Evolutionary conservation across 2,113 vertebrate genomes (phyloP).

Genomic region (Peromyscus leucopus): DNA sequence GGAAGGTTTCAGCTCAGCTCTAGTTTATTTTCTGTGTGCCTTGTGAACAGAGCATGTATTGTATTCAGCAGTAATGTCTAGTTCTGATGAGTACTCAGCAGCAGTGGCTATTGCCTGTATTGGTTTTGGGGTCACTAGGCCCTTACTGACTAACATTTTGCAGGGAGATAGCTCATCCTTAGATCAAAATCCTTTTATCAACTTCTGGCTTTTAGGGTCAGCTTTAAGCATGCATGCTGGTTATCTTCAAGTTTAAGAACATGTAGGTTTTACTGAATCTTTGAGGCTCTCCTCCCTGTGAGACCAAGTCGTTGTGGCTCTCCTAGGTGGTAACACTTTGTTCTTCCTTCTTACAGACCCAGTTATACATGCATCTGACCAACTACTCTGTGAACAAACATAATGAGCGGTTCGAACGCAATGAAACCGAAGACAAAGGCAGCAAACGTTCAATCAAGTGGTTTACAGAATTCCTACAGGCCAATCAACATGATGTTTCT

Average conservation of each 20-base stretch:
- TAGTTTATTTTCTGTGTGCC: neutral
- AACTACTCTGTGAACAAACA: conserved; percentile 99
- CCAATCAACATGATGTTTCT: conserved; percentile 95
- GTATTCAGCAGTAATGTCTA: neutral
- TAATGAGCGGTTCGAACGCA: conserved; percentile 97
- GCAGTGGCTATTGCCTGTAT: neutral
- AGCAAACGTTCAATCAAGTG: conserved; percentile 98
- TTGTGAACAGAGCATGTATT: neutral
- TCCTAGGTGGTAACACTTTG: conserved; percentile 15
- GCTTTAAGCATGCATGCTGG: neutral
- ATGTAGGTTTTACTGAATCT: neutral
- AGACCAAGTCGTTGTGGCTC: neutral
- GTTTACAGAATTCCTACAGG: conserved; percentile 98
- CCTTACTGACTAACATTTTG: neutral
- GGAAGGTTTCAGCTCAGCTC: too few species aligned
- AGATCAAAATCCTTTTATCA: neutral
- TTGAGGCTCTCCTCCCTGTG: neutral
- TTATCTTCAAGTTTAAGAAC: neutral
- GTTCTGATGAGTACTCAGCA: neutral
- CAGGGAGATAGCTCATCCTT: neutral
- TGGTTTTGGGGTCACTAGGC: neutral
- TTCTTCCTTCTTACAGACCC: conserved; percentile 89
- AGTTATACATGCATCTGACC: conserved; percentile 98
- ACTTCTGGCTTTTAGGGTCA: neutral
- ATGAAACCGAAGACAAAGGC: conserved; percentile 97